Base-by-base conservation (phyloP, 2,888 invertebrate species). In the Erebia palarica region DNA sequence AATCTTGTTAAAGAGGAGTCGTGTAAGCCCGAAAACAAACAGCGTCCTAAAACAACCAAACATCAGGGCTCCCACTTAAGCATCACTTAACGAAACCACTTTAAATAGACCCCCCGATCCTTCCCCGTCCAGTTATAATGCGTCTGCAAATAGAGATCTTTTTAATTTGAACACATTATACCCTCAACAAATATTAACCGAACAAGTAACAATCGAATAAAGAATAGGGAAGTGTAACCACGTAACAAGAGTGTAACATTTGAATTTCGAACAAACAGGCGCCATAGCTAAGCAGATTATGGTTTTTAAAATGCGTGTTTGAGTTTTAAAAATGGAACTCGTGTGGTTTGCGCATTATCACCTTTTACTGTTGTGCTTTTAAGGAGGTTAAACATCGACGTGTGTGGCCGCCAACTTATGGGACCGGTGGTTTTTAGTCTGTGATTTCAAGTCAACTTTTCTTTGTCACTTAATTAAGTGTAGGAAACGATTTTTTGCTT, bases 21-120 rank as follows among this genome's bases (percentile, higher is more conserved):
- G 87, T 89, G 91, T 88, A 86, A 86, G 81, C 82, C 81, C 81
- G 76, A 86, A 86, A 84, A 83, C 88, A 91, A 92, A 91, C 86
- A 89, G 77, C 79, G 82, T 82, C 89, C 90, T 90, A 91, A 91
- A 91, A 92, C 90, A 91, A 91, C 90, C 86, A 89, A 91, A 90
- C 90, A 87, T 84, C 84, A 83, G 84, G 84, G 86, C 86, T 87
- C 81, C 90, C 88, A 91, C 90, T 91, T 92, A 90, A 87, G 84
- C 87, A 87, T 87, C 90, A 90, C 89, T 89, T 90, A 89, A 87
- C 82, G 72, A 76, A 82, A 84, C 91, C 90, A 87, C 73, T 82
- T 80, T 84, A 81, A 79, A 72, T 70, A 76, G 90, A 87, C 80
- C 82, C 82, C 72, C 75, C 77, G 67, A 73, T 74, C 73, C 77